Conservation (phyloP, 2,888 invertebrate genomes). For the Leptopterna dolabrata region DNA sequence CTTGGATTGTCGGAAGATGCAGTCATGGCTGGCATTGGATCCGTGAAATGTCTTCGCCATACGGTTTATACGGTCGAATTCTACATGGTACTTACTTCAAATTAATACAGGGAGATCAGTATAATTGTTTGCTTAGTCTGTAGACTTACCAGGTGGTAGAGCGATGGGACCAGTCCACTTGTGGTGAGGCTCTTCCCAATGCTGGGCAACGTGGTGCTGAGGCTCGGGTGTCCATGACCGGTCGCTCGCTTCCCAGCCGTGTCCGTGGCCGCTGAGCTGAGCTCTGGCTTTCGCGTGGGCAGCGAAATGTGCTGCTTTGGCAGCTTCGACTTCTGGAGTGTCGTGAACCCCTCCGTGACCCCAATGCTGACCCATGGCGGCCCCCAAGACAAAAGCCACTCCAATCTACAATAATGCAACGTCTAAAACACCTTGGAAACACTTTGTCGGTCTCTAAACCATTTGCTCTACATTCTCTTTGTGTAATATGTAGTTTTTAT, state of each 20-base stretch:
- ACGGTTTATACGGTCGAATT: too few relatives aligned
- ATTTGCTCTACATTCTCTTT: too few relatives aligned
- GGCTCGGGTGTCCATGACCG: slow-evolving; percentile 16
- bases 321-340: slow-evolving; percentile 51
- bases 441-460: too few relatives aligned
- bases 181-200: neutral
- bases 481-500: too few relatives aligned
- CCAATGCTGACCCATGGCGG: slow-evolving; percentile 25
- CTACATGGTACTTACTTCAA: too few relatives aligned
- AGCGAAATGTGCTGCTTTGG: slow-evolving; percentile 48
- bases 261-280: slow-evolving; percentile 57
- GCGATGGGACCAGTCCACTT: slow-evolving; percentile 57
- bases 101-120: too few relatives aligned
- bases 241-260: slow-evolving; percentile 16
- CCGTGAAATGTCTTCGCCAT: too few relatives aligned
- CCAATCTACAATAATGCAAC: slow-evolving; percentile 1
- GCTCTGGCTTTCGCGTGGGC: slow-evolving; percentile 55
- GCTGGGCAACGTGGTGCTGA: neutral
- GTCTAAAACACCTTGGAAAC: neutral
- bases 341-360: slow-evolving; percentile 42
- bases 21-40: too few relatives aligned
- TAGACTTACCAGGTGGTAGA: slow-evolving; percentile 50
- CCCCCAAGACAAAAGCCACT: neutral
- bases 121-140: neutral
- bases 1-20: too few relatives aligned